Conservation (phyloP, 2,797 vertebrate genomes). For the Cossypha heuglini region DNA sequence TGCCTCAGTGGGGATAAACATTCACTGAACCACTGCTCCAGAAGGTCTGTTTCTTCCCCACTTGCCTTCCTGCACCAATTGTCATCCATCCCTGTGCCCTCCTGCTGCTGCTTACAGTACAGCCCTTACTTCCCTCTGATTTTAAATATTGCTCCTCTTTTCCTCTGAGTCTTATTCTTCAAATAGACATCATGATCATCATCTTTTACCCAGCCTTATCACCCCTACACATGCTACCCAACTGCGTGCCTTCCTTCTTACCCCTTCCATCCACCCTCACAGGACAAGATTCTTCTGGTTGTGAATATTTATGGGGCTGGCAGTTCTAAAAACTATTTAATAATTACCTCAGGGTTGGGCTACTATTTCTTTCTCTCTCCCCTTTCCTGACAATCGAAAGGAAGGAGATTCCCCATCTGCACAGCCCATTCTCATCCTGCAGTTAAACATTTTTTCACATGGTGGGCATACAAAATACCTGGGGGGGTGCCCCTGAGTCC, state of each 20-base stretch:
- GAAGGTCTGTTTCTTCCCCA: not conserved
- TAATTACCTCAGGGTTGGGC: not conserved
- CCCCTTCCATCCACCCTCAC: not conserved
- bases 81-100: accelerated
- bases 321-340: not conserved
- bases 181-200: not conserved
- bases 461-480: not conserved
- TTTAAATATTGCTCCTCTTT: not conserved
- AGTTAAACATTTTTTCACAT: not conserved
- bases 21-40: not conserved
- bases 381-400: accelerated
- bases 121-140: not conserved
- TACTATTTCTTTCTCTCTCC: not conserved
- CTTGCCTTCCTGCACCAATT: not conserved
- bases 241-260: not conserved
- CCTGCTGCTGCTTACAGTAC: not conserved
- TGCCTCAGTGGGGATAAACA: not conserved
- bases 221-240: not conserved
- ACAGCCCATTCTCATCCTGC: not conserved
- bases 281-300: not conserved
- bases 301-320: not conserved
- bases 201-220: not conserved
- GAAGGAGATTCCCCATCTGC: not conserved
- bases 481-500: not conserved
- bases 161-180: not conserved